These are phyloP conservation scores for Melanostigma gelatinosum DNA, from an alignment of 2,113 vertebrate genomes.

Conservation along the genomic window DNA sequence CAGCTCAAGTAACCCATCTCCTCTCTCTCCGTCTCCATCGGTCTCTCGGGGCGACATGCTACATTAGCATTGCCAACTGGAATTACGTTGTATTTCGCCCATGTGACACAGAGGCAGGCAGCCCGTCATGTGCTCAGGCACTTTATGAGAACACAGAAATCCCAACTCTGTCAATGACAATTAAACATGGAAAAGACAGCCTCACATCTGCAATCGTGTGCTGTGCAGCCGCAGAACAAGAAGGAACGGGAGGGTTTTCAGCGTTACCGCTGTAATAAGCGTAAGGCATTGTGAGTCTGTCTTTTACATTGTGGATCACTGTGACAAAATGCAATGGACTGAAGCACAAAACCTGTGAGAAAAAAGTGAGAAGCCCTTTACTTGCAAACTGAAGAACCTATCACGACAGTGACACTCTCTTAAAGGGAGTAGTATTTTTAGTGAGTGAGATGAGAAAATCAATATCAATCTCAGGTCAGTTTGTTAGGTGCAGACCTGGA, in stretches of 20 bases:
- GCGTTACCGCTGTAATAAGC: too few species aligned
- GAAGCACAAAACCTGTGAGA: too few species aligned
- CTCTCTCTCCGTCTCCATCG: slow-evolving; percentile 13
- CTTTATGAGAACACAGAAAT: neutral
- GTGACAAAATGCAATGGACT: too few species aligned
- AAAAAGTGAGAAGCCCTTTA: too few species aligned
- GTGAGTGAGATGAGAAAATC: neutral
- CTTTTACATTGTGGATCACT: too few species aligned
- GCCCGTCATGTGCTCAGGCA: neutral
- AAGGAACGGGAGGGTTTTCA: neutral
- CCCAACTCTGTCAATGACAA: neutral
- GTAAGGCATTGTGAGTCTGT: too few species aligned
- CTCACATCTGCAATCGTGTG: neutral
- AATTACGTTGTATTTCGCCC: slow-evolving; percentile 40
- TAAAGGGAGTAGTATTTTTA: neutral
- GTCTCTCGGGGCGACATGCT: slow-evolving; percentile 39
- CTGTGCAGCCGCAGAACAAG: neutral
- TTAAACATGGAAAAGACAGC: slow-evolving; percentile 13
- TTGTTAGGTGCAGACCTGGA: neutral
- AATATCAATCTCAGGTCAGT: neutral
- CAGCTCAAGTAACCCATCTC: slow-evolving; percentile 50
- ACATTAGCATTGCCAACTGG: slow-evolving; percentile 56
- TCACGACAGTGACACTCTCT: neutral
- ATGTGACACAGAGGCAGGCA: slow-evolving; percentile 29
- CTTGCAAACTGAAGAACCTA: too few species aligned